These are phyloP conservation scores for Microtus obscurus DNA, from an alignment of 2,797 vertebrate species.

Conservation along the genomic window DNA sequence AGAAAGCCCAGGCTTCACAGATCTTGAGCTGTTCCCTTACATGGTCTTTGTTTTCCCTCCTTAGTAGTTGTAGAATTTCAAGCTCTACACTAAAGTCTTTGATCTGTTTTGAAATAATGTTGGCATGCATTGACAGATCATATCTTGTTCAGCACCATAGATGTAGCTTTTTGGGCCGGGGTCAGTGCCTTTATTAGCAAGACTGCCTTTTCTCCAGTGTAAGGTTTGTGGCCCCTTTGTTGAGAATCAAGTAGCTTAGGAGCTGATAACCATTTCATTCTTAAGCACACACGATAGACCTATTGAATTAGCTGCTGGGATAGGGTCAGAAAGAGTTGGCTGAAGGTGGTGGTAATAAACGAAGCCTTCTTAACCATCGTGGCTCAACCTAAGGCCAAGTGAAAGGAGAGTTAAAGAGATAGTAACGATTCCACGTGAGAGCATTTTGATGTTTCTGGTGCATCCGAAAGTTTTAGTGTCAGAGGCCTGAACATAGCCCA, in stretches of 20 bases:
- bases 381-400: conserved; percentile 1
- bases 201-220: background rate
- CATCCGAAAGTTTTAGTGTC: conserved; percentile 34
- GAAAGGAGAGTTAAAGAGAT: background rate
- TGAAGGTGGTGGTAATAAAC: background rate
- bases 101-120: background rate
- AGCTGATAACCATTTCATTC: background rate
- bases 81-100: background rate
- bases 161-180: background rate
- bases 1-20: background rate
- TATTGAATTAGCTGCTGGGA: background rate
- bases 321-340: background rate
- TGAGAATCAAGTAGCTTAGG: background rate
- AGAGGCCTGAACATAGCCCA: background rate
- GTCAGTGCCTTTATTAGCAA: background rate
- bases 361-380: background rate
- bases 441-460: background rate
- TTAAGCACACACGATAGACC: background rate
- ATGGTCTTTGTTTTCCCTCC: background rate
- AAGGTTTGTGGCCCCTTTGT: background rate
- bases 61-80: background rate
- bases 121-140: background rate
- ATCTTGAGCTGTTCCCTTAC: background rate
- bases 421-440: conserved; percentile 20
- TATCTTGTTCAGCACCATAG: background rate